Conservation (phyloP, 1,140 invertebrate species). For the Scaptomyza pallida region DNA sequence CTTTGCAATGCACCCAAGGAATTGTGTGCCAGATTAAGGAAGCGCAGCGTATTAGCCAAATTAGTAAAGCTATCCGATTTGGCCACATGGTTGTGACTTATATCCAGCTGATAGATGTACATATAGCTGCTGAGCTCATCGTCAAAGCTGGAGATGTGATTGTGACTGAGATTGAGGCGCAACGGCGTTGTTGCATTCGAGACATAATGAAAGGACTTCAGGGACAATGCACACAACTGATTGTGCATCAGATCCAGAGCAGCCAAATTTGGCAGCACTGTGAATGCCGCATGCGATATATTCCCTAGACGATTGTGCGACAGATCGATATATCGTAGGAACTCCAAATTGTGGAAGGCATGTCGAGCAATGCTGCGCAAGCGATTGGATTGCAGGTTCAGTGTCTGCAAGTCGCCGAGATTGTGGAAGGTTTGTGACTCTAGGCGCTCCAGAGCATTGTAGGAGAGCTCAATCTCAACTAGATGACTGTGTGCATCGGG, state of each 20-base stretch:
- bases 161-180: conserved; percentile 88
- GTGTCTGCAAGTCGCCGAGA: conserved; percentile 87
- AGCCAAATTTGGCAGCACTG: conserved; percentile 88
- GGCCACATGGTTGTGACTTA: conserved; percentile 88
- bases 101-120: conserved; percentile 88
- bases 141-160: conserved; percentile 87
- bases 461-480: conserved; percentile 90
- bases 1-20: conserved; percentile 88
- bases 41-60: conserved; percentile 87
- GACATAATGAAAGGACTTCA: conserved; percentile 88
- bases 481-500: conserved; percentile 89
- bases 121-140: conserved; percentile 85
- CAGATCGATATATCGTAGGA: conserved; percentile 89
- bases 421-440: conserved; percentile 87
- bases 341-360: conserved; percentile 88
- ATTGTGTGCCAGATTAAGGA: conserved; percentile 90
- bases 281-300: conserved; percentile 87
- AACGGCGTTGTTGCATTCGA: conserved; percentile 87
- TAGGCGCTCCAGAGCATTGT: conserved; percentile 88
- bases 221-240: conserved; percentile 87
- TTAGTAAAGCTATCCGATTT: conserved; percentile 88
- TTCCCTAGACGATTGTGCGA: conserved; percentile 88
- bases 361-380: conserved; percentile 86
- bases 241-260: conserved; percentile 90
- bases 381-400: conserved; percentile 90